These are phyloP conservation scores for Zaprionus africanus DNA, from an alignment of 1,140 invertebrate species.

Conservation along the genomic window DNA sequence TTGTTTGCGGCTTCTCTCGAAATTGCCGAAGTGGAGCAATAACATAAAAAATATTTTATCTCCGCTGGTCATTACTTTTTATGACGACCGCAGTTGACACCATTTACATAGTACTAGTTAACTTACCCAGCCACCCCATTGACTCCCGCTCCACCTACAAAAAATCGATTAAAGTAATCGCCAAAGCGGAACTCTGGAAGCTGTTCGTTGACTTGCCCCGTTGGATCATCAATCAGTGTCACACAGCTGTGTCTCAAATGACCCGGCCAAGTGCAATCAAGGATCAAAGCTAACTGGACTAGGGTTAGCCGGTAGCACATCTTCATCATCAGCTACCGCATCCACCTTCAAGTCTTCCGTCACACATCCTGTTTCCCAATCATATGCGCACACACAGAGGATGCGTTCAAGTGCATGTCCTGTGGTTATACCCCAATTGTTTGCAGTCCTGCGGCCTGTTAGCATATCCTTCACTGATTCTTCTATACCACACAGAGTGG, in stretches of 20 bases:
- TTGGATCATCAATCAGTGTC: constrained; percentile 71
- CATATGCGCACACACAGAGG: constrained; percentile 32
- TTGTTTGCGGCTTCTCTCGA: constrained; percentile 64
- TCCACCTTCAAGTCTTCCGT: constrained; percentile 45
- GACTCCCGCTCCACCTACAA: neutral
- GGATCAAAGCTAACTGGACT: constrained; percentile 68
- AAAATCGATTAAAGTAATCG: constrained; percentile 72
- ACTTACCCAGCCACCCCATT: constrained; percentile 11
- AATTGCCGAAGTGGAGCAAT: constrained; percentile 65
- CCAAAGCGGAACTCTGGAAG: constrained; percentile 65
- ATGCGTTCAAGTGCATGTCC: constrained; percentile 79
- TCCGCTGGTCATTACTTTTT: constrained; percentile 74
- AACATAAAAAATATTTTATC: constrained; percentile 77
- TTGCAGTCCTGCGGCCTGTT: constrained; percentile 56
- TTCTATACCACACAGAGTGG: constrained; percentile 51
- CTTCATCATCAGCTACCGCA: constrained; percentile 6
- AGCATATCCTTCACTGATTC: constrained; percentile 64
- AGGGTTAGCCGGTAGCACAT: constrained; percentile 6
- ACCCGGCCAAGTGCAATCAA: constrained; percentile 60
- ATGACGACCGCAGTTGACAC: constrained; percentile 67
- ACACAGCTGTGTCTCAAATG: constrained; percentile 56
- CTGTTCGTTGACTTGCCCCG: constrained; percentile 30
- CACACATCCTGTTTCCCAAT: constrained; percentile 60
- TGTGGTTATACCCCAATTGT: constrained; percentile 75
- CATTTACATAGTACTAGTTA: constrained; percentile 57